Percentiles rank a stretch among this genome's conserved stretches.
Conservation (phyloP, 2,797 vertebrate genomes). For the Cottoperca gobio region DNA sequence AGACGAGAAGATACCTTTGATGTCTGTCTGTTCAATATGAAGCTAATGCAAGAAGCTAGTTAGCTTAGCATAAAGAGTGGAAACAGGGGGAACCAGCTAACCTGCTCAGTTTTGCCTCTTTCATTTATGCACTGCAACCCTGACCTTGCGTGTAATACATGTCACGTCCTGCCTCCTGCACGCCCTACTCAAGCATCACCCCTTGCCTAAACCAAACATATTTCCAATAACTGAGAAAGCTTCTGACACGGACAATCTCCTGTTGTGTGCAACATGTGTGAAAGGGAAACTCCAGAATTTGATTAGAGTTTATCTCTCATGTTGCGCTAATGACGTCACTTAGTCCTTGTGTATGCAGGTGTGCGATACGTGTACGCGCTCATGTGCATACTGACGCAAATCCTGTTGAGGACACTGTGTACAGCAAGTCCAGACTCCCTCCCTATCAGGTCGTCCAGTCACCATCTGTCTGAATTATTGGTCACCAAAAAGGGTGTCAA, state of each 20-base stretch:
- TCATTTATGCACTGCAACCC: too few relatives aligned
- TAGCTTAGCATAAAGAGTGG: background rate
- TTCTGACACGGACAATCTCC: too few relatives aligned
- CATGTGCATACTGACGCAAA: slow-evolving; percentile 46
- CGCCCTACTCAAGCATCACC: too few relatives aligned
- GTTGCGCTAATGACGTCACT: slow-evolving; percentile 13
- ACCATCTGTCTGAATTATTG: slow-evolving; percentile 51
- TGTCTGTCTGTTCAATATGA: background rate
- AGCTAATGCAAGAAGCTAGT: background rate
- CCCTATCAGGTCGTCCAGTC: slow-evolving; percentile 56
- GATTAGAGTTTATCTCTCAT: background rate
- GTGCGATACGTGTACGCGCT: slow-evolving; percentile 5
- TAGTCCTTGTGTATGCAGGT: slow-evolving; percentile 43
- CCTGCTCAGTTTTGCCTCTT: background rate
- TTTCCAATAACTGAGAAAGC: too few relatives aligned
- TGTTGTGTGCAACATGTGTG: too few relatives aligned
- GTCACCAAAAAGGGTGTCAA: slow-evolving; percentile 37
- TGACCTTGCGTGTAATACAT: too few relatives aligned
- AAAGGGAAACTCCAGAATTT: too few relatives aligned
- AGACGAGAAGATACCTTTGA: too few relatives aligned
- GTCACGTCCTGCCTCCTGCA: too few relatives aligned
- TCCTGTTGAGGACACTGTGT: slow-evolving; percentile 42
- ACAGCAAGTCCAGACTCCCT: slow-evolving; percentile 50
- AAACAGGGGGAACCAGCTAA: background rate
- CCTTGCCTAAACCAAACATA: too few relatives aligned